A percentile compares a stretch with the other conserved stretches of the same genome.
Evolutionary conservation across 2,113 vertebrate genomes (phyloP).

Genomic region (Acrocephalus arundinaceus): DNA sequence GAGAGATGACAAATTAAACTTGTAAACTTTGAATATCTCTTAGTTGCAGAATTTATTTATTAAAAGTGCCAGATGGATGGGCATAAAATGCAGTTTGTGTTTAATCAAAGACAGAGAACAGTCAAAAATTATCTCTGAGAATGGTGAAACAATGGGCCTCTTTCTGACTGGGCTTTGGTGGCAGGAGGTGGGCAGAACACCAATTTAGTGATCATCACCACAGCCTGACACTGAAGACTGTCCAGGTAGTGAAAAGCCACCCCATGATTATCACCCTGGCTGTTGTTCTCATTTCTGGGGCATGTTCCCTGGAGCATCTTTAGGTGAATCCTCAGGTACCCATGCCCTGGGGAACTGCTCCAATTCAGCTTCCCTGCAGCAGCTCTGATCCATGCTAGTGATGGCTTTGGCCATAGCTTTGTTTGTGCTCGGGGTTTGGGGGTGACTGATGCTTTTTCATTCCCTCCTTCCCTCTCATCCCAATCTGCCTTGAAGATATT

Average conservation of each 20-base stretch:
- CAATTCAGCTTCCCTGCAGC: background rate
- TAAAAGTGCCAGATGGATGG: background rate
- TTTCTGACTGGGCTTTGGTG: background rate
- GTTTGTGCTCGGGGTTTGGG: background rate
- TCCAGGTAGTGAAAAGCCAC: background rate
- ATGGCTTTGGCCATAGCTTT: background rate
- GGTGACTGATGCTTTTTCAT: background rate
- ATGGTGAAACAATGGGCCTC: background rate
- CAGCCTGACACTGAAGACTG: background rate
- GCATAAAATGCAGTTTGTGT: background rate
- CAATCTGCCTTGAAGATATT: background rate
- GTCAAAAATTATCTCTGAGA: background rate
- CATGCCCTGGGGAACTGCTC: background rate
- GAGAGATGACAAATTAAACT: background rate
- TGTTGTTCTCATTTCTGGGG: background rate
- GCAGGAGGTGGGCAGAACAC: background rate
- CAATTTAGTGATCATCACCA: background rate
- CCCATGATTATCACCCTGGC: background rate
- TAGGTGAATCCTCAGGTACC: background rate
- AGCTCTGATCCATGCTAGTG: background rate
- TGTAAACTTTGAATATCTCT: background rate
- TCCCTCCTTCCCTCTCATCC: background rate
- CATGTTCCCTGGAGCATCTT: background rate
- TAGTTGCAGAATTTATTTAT: background rate
- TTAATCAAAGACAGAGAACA: background rate